Evolutionary conservation across 2,888 invertebrate species (phyloP).

Genomic region (Tricholauxania praeusta): DNA sequence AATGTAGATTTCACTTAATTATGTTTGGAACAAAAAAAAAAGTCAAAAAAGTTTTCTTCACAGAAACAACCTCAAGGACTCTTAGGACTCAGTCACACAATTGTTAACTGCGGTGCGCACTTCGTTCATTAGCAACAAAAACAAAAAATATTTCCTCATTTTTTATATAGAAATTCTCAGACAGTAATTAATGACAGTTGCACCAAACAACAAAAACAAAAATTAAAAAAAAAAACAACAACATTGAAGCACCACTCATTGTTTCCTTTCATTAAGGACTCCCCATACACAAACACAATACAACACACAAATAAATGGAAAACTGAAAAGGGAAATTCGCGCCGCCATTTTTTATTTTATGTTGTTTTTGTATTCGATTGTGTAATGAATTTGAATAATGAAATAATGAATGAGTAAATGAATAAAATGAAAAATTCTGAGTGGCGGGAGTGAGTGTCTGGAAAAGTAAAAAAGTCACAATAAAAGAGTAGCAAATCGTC

Average conservation of each 20-base stretch:
- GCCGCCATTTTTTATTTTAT: slow-evolving; percentile 64
- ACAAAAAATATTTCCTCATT: slow-evolving; percentile 39
- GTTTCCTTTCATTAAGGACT: slow-evolving; percentile 35
- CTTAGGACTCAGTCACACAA: slow-evolving; percentile 23
- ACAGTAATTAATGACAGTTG: slow-evolving; percentile 68
- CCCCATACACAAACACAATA: slow-evolving; percentile 6
- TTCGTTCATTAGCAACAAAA: slow-evolving; percentile 43
- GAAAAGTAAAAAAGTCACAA: neutral
- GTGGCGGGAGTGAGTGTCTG: neutral
- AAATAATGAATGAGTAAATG: slow-evolving; percentile 37
- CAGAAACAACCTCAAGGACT: slow-evolving; percentile 23
- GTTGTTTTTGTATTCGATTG: slow-evolving; percentile 11
- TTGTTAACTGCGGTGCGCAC: slow-evolving; percentile 18
- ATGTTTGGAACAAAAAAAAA: slow-evolving; percentile 7
- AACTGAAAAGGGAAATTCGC: slow-evolving; percentile 59
- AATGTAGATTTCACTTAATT: slow-evolving; percentile 26
- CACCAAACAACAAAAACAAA: slow-evolving; percentile 40
- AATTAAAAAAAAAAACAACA: slow-evolving; percentile 11
- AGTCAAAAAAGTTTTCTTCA: neutral
- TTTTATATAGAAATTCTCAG: slow-evolving; percentile 56
- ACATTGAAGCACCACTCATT: slow-evolving; percentile 28
- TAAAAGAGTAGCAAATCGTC: slow-evolving; percentile 44
- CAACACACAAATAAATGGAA: slow-evolving; percentile 10
- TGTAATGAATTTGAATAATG: slow-evolving; percentile 34
- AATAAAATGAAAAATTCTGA: neutral